These are phyloP conservation scores for Moxostoma hubbsi DNA, from an alignment of 2,797 vertebrate species.

Conservation along the genomic window DNA sequence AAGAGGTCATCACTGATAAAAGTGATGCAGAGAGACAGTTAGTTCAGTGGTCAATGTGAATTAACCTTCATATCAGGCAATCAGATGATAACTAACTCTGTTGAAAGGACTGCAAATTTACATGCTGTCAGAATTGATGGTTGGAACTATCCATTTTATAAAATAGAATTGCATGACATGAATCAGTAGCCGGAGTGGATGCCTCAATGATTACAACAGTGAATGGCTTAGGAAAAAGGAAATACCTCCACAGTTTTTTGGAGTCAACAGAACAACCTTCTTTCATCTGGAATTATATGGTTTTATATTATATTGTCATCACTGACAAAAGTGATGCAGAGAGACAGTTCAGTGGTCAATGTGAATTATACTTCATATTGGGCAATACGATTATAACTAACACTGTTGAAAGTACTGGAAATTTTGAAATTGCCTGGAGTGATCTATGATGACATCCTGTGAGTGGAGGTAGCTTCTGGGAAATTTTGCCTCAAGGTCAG, in stretches of 20 bases:
- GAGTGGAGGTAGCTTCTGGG: conserved; percentile 1
- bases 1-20: conserved; percentile 64
- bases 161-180: no score
- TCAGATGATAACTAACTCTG: background rate
- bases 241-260: no score
- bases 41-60: background rate
- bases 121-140: no score
- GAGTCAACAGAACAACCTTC: no score
- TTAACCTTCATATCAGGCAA: background rate
- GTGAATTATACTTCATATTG: background rate
- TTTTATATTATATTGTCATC: no score
- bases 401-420: background rate
- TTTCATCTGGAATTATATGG: no score
- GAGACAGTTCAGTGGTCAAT: background rate
- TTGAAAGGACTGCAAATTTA: background rate
- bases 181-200: no score
- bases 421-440: background rate
- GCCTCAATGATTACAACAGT: no score
- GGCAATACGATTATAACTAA: background rate
- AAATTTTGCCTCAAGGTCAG: background rate
- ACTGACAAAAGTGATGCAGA: conserved; percentile 2
- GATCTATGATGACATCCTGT: background rate
- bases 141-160: no score
- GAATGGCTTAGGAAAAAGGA: no score
- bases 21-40: background rate